A percentile compares a stretch with the other conserved stretches of the same genome.
Evolutionary conservation across 1,140 invertebrate species (phyloP).

Genomic region (Diorhabda elongata): DNA sequence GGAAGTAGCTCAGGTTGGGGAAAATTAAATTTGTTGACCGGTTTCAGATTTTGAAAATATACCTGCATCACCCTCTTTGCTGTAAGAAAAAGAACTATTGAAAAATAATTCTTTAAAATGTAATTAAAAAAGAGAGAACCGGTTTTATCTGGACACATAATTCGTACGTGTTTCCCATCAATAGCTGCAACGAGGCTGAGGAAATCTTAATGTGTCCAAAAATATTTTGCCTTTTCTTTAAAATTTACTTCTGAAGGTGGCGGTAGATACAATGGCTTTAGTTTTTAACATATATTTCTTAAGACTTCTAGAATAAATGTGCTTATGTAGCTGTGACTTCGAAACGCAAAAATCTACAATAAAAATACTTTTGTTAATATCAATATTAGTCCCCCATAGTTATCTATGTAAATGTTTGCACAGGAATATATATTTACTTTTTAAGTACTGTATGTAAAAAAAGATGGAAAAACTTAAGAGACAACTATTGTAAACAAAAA

Average conservation of each 20-base stretch:
- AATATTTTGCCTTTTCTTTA: slow-evolving; percentile 37
- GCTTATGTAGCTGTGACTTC: slow-evolving; percentile 25
- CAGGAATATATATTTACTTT: slow-evolving; percentile 8
- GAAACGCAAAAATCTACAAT: slow-evolving; percentile 28
- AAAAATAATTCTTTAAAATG: slow-evolving; percentile 47
- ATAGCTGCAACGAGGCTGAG: slow-evolving; percentile 50
- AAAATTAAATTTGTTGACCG: slow-evolving; percentile 10
- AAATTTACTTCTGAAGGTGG: slow-evolving; percentile 16
- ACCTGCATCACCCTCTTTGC: slow-evolving; percentile 44
- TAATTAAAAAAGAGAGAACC: too few species aligned
- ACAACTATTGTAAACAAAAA: slow-evolving; percentile 11
- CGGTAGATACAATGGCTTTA: slow-evolving; percentile 27
- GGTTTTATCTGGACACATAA: too few species aligned
- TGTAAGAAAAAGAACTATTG: slow-evolving; percentile 49
- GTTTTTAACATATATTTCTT: slow-evolving; percentile 18
- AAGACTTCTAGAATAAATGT: slow-evolving; percentile 22
- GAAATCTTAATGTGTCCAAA: slow-evolving; percentile 49
- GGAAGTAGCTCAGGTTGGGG: neutral
- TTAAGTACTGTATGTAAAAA: slow-evolving; percentile 12
- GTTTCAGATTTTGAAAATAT: slow-evolving; percentile 30
- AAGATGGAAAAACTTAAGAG: slow-evolving; percentile 22
- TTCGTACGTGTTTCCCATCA: slow-evolving; percentile 44
- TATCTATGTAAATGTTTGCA: neutral
- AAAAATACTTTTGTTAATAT: slow-evolving; percentile 10
- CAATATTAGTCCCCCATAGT: neutral